Base-by-base conservation (phyloP, 2,888 invertebrate genomes). In the Hipparchia sbordonii region DNA sequence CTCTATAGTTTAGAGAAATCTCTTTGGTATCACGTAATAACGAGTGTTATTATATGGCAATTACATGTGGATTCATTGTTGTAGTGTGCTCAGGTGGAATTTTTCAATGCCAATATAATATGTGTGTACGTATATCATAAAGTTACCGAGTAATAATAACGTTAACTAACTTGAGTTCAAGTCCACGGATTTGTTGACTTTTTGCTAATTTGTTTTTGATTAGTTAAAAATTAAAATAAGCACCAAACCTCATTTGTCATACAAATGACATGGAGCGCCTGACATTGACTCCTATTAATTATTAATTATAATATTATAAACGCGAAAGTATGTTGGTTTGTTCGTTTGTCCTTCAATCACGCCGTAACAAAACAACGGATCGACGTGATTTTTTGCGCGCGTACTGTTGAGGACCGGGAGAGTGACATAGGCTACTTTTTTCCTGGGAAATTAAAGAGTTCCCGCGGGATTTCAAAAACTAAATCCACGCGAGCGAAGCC, bases 21-120 rank as follows among this genome's bases (percentile, higher is more conserved):
- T 65, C 51, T 10, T 6, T 52, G 12, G 12, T 46, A 51, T 68
- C 68, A 68, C 68, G 51, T 68, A 68, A 70, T 62, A 70, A 62
- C 70, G 70, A 70, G 70, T 67, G 73, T 61, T 72, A 67, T 70
- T 73, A 70, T 73, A 70, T 67, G 23, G 13, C 63, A 60, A 68
- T 72, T 70, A 68, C 70, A 68, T 61, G 23, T 65, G 51, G 66
- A 13, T 60, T 59, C 63, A 71, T 74, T 72, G 72, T 74, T 71
- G 72, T 66, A 70, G 61, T 76, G 70, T 76, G 56, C 65, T 74
- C 76, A 76, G 72, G 56, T 72, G 76, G 51, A 67, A 33, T 23
- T 62, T 66, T 65, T 74, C 72, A 74, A 74, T 74, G 74, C 56
- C 71, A 70, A 9, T 52, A 23, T 62, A 61, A n/a, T 45, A 1